Evolutionary conservation across 2,888 invertebrate species (phyloP).

Genomic region (Ichneumoninae sp.): DNA sequence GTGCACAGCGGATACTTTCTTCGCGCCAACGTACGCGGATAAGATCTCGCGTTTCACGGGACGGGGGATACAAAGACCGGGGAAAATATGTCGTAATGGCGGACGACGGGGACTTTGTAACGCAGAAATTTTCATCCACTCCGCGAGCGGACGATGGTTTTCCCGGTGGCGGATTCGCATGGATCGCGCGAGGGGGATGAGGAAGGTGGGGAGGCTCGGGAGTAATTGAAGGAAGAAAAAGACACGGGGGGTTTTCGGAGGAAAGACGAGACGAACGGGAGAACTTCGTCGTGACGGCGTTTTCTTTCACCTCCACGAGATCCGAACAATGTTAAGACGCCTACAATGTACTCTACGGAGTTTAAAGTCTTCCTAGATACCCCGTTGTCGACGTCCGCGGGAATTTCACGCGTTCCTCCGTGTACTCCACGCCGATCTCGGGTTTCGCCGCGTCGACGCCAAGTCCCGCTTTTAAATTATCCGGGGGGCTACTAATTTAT

Average conservation of each 20-base stretch:
- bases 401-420: neutral
- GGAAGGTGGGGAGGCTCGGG: neutral
- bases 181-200: constrained; percentile 13
- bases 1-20: constrained; percentile 25
- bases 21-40: constrained; percentile 41
- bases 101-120: constrained; percentile 18
- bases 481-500: neutral
- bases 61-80: constrained; percentile 31
- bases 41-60: constrained; percentile 42
- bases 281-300: constrained; percentile 14
- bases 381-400: neutral
- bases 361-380: neutral
- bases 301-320: constrained; percentile 7
- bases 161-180: neutral
- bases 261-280: constrained; percentile 4
- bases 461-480: neutral
- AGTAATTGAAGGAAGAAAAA: constrained; percentile 29
- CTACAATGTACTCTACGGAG: neutral
- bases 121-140: constrained; percentile 47
- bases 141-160: neutral
- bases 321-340: neutral
- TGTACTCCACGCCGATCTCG: neutral
- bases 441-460: constrained; percentile 8
- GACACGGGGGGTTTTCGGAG: neutral
- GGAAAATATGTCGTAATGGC: constrained; percentile 22